Percentiles rank a stretch among this genome's conserved stretches.
Conservation (phyloP, 2,113 vertebrate species). For the Chrysemys picta region DNA sequence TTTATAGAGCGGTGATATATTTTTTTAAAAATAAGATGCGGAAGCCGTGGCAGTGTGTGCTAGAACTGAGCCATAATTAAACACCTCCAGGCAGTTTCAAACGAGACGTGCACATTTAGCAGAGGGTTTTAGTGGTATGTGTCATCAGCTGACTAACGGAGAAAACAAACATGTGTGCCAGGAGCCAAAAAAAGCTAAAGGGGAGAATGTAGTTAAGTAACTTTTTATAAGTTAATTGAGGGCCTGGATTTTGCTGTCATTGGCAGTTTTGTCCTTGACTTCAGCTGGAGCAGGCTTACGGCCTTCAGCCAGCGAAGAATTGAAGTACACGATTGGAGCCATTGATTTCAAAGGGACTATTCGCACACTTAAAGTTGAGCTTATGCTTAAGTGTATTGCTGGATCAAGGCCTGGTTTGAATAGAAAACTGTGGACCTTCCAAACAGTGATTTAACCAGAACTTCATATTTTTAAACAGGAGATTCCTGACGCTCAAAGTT, state of each 20-base stretch:
- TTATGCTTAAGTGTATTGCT: neutral
- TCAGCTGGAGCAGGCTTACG: neutral
- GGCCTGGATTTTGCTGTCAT: neutral
- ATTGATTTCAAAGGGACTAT: neutral
- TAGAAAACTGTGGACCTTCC: neutral
- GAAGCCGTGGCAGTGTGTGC: neutral
- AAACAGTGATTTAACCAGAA: neutral
- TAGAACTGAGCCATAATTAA: constrained; percentile 58
- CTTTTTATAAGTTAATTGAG: neutral
- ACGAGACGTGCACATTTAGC: neutral
- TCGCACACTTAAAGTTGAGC: neutral
- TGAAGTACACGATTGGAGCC: neutral
- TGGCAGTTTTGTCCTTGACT: neutral
- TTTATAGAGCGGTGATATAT: neutral
- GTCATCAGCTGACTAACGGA: constrained; percentile 29
- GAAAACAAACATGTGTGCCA: constrained; percentile 42
- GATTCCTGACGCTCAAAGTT: neutral
- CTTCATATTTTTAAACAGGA: neutral
- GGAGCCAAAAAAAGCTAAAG: neutral
- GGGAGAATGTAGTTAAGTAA: neutral
- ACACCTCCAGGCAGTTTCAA: constrained; percentile 53
- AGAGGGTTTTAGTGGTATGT: constrained; percentile 15
- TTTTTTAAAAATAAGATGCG: constrained; percentile 4
- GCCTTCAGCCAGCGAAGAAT: neutral
- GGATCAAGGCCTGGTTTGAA: neutral